Base-by-base conservation (phyloP, 2,888 invertebrate genomes). In the Acronicta psi region DNA sequence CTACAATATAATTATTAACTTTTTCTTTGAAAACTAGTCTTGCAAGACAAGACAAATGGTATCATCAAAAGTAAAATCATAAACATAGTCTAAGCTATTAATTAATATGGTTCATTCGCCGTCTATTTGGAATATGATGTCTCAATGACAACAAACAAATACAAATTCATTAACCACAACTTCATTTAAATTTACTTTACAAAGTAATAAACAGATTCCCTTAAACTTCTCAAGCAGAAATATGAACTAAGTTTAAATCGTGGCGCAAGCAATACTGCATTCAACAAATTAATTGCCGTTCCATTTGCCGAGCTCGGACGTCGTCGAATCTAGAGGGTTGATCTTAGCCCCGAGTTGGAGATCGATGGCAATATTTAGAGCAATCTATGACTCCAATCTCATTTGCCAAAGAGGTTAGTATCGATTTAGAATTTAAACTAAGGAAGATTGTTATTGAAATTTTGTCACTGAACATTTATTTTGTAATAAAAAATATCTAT, bases 231-330 rank as follows among this genome's bases (percentile, higher is more conserved):
- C 7, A 14, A 47, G 40, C 25, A 62, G 53, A 57, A 69, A 63
- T 55, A 57, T 68, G 42, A 59, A 63, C 42, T 47, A 58, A 71
- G 60, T 54, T 75, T 58, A 62, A 67, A 60, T 64, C 65, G 59
- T 59, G 53, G 50, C 23, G 59, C 54, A 57, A 68, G 70, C 59
- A 69, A 73, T 64, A 68, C 58, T 50, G 72, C 54, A 71, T 75
- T 77, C 71, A 76, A 75, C 69, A 75, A 82, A 82, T 75, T 82
- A 79, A 82, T 80, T 75, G 75, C 69, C 67, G 38, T 69, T 60
- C 68, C 58, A 59, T 71, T 76, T 57, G 46, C 36, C 38, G 61
- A 53, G 57, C 55, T 51, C 29, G 54, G 56, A 56, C 25, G 54
- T 59, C 57, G 61, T 59, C 38, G 51, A 52, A 60, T 57, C 42